phyloP scores from a whole-genome alignment of 2,113 vertebrate species.

The Delphinapterus leucas region DNA sequence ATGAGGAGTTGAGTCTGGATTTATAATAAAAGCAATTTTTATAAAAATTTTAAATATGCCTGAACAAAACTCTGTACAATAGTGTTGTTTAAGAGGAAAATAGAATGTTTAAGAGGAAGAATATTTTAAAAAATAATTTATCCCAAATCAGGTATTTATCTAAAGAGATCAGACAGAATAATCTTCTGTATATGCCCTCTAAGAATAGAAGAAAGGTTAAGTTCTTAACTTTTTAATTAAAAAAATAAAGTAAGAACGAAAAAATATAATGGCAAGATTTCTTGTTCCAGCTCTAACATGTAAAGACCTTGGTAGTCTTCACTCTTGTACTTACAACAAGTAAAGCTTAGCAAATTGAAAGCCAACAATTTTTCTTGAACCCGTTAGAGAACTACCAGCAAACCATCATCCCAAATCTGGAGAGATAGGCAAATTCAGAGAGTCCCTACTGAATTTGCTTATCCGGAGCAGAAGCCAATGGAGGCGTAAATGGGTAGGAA shows the following conservation, averaged over 20 bases:
- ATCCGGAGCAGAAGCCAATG: neutral
- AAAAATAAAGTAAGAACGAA: neutral
- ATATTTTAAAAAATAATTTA: neutral
- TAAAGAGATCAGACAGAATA: neutral
- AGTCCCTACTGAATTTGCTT: neutral
- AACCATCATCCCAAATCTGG: neutral
- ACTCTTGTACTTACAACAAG: neutral
- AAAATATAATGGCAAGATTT: neutral
- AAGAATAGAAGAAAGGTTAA: neutral
- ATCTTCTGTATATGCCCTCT: neutral
- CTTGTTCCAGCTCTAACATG: neutral
- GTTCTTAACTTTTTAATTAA: neutral
- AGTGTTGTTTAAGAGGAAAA: neutral
- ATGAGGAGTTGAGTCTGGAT: constrained; percentile 45
- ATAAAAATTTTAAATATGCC: constrained; percentile 58
- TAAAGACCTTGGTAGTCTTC: neutral
- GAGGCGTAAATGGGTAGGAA: neutral
- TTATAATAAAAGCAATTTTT: constrained; percentile 56
- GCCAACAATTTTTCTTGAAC: neutral
- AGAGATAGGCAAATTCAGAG: neutral
- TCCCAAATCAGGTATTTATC: neutral
- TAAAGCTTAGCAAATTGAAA: neutral
- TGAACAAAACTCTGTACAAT: neutral
- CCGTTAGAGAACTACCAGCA: neutral
- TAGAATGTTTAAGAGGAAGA: constrained; percentile 25